Base-by-base conservation (phyloP, 2,888 invertebrate species). In the Pseudanteris insignis region DNA sequence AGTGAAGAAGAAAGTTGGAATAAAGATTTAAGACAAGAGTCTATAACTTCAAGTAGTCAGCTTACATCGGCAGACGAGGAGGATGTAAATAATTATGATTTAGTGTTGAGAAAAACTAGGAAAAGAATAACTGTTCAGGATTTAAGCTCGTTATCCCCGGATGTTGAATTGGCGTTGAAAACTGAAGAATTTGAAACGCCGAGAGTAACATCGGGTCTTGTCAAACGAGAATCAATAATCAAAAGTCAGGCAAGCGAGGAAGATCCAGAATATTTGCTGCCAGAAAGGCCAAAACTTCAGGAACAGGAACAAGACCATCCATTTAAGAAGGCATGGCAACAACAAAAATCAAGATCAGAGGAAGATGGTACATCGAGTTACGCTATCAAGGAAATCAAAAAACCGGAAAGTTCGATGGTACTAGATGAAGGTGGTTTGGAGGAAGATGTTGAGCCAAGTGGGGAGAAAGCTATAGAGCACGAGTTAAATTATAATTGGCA, bases 211-310 rank as follows among this genome's bases (percentile, higher is more conserved):
- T 63, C 68, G 12, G 78, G 77, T 14, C 62, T 79, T 13, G 77
- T 73, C 26, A 79, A 79, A 53, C 67, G 79, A 2, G 78, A 78
- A 38, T 79, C 79, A 0, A 79, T 79, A n/a, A 61, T 79, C 3
- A 79, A 76, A 65, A 79, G 79, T 58, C 79, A 79, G 63, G 79
- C 79, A 0, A 79, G 79, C 47, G 79, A 79, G 51, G 79, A 79
- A 30, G 79, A 79, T 58, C 78, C 79, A 0, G 79, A 79, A 41
- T 79, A 75, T 41, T 62, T 79, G 2, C 44, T 79, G 1, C 79
- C 78, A 4, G 79, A 79, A 50, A 68, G 79, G 29, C 79, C 79
- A 0, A 79, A 79, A 36, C 50, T 79, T 1, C 71, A 76, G 13
- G 78, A 79, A 36, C 79, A 79, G 47, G 79, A 79, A 26, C 71